phyloP scores from a whole-genome alignment of 2,797 vertebrate species.

The Pangasius macronema region DNA sequence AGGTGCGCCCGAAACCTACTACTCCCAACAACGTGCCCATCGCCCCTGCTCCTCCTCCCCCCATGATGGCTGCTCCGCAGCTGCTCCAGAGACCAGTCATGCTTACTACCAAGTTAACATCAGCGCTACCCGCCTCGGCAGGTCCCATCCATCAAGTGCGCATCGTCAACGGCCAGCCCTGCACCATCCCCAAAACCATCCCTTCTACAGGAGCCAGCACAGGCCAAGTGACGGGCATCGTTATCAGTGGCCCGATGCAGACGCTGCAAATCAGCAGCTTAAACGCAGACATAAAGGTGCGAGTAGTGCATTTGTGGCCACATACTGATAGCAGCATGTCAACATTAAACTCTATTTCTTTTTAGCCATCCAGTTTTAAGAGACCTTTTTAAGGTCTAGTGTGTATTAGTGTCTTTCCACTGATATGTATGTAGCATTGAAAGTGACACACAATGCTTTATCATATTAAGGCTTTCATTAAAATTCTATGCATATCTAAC shows the following conservation, averaged over 20 bases:
- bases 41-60: constrained; percentile 93
- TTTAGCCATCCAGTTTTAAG: not conserved
- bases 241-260: constrained; percentile 85
- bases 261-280: constrained; percentile 95
- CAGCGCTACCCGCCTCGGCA: constrained; percentile 83
- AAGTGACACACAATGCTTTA: not conserved
- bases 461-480: not conserved
- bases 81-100: constrained; percentile 95
- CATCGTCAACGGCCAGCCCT: constrained; percentile 94
- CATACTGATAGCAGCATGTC: not conserved
- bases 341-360: not conserved
- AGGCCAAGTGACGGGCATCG: constrained; percentile 90
- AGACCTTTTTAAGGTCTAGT: not conserved
- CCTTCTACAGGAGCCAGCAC: constrained; percentile 59
- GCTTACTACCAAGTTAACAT: constrained; percentile 91
- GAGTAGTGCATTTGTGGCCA: not conserved
- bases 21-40: constrained; percentile 94
- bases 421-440: not conserved
- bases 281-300: constrained; percentile 89
- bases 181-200: constrained; percentile 83
- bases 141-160: constrained; percentile 97
- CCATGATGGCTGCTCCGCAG: constrained; percentile 97
- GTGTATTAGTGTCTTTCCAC: no score
- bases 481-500: not conserved
- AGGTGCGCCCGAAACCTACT: constrained; percentile 93